Percentiles rank a stretch among this genome's conserved stretches.
Evolutionary conservation across 2,888 invertebrate species (phyloP).

Genomic region (Steinernema carpocapsae): DNA sequence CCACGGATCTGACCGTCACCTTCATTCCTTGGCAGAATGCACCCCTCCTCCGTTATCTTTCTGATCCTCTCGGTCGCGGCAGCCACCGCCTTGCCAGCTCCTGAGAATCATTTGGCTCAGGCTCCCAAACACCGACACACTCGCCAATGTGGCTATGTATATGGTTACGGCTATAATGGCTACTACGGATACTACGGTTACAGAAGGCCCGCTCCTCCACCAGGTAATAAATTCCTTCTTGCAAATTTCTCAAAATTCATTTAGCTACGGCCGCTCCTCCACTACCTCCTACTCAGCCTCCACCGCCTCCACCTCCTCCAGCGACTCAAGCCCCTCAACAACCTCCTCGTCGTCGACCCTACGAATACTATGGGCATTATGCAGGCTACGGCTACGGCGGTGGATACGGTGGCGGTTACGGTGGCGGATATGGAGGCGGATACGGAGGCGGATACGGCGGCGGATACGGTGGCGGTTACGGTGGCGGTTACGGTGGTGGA

Average conservation of each 20-base stretch:
- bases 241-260: no score
- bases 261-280: conserved; percentile 9
- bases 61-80: background rate
- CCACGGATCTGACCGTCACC: background rate
- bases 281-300: background rate
- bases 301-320: background rate
- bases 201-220: background rate
- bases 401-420: conserved; percentile 12
- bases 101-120: background rate
- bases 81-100: background rate
- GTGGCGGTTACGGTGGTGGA: background rate
- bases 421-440: conserved; percentile 18
- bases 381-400: conserved; percentile 19
- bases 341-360: conserved; percentile 1
- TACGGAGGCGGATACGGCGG: conserved; percentile 10
- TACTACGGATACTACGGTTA: conserved; percentile 20
- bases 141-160: background rate
- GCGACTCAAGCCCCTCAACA: conserved; percentile 4
- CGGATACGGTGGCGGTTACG: background rate
- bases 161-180: conserved; percentile 2
- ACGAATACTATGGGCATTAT: background rate
- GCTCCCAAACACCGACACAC: background rate
- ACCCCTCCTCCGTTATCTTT: background rate
- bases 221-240: background rate
- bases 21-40: background rate